Evolutionary conservation across 2,797 vertebrate genomes (phyloP), one percentile per base, ranked within the genome.

Genomic region (Microchirus variegatus): DNA sequence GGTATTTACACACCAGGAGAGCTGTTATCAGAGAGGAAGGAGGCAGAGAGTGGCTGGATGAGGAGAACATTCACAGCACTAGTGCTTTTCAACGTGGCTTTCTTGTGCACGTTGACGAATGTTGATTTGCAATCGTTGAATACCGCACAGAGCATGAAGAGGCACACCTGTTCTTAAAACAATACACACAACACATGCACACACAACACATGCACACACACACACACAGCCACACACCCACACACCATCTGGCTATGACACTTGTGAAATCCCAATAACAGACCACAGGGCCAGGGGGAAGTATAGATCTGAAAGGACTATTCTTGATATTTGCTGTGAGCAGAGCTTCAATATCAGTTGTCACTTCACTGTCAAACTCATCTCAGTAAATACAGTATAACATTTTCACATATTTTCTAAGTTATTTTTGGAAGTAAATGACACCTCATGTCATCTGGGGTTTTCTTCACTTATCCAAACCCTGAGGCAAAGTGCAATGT

Each of bases 1-100:
- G 86, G 75, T 91, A 84, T 91, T 90, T 87, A 87, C 81, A 83
- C 88, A 82, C 74, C 73, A 74, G 70, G 68, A 58, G 63, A 77
- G 73, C 70, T 36, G 55, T 46, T 75, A 83, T 70, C 74, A 79
- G 37, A 55, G 41, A 54, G 16, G 36, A 59, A 47, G 44, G 48
- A 40, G 49, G 44, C 31, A 15, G n/a, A 41, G 58, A 37, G 11
- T 37, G 59, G 26, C 68, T 62, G 54, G 40, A 16, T 57, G 70
- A 64, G 49, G 53, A 51, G 48, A 76, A 19, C 22, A 59, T 75
- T 69, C 50, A 59, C 52, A 76, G 36, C 17, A n/a, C 35, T 53
- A 35, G 50, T 67, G 58, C 18, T 51, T 49, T 31, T n/a, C 40
- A 65, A 67, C 53, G 17, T 66, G 59, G 17, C 51, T 70, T 67